Percentiles rank a stretch among this genome's conserved stretches.
phyloP scores from a whole-genome alignment of 2,888 invertebrate genomes.

The Cheilosia vernalis region DNA sequence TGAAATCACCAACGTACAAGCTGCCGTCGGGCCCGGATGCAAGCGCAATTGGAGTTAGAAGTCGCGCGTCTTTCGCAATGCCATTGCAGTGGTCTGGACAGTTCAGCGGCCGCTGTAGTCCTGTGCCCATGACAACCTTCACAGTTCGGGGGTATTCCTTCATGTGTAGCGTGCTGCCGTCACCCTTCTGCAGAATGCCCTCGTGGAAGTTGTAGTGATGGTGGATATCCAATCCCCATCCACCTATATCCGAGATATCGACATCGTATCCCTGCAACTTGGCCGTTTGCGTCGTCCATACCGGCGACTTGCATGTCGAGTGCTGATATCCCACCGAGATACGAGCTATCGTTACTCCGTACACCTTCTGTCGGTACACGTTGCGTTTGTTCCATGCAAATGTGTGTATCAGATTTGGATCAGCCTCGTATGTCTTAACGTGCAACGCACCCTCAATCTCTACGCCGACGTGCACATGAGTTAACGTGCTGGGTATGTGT shows the following conservation, averaged over 20 bases:
- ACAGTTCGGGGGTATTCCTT: conserved; percentile 96
- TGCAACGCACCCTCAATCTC: conserved; percentile 97
- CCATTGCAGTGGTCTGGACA: conserved; percentile 95
- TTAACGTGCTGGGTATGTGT: conserved; percentile 90
- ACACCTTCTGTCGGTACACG: conserved; percentile 98
- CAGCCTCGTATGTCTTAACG: conserved; percentile 97
- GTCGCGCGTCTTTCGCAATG: conserved; percentile 92
- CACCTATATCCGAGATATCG: conserved; percentile 97
- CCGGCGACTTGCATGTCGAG: conserved; percentile 91
- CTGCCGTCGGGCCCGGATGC: conserved; percentile 98
- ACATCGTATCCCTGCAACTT: conserved; percentile 97
- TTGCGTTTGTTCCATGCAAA: conserved; percentile 99
- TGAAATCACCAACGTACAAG: conserved; percentile 98
- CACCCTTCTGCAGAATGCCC: conserved; percentile 98
- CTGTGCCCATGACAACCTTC: conserved; percentile 96
- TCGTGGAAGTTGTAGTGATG: conserved; percentile 99
- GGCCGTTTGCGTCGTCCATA: conserved; percentile 98
- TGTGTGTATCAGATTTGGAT: conserved; percentile 96
- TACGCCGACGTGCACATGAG: conserved; percentile 95
- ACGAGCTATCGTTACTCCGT: conserved; percentile 93
- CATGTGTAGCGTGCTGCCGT: conserved; percentile 96
- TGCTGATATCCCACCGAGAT: conserved; percentile 98
- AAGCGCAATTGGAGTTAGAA: conserved; percentile 96
- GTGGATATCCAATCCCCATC: conserved; percentile 98
- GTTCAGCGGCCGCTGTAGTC: conserved; percentile 92